phyloP scores from a whole-genome alignment of 1,140 invertebrate species.

The Holotrichia oblita region DNA sequence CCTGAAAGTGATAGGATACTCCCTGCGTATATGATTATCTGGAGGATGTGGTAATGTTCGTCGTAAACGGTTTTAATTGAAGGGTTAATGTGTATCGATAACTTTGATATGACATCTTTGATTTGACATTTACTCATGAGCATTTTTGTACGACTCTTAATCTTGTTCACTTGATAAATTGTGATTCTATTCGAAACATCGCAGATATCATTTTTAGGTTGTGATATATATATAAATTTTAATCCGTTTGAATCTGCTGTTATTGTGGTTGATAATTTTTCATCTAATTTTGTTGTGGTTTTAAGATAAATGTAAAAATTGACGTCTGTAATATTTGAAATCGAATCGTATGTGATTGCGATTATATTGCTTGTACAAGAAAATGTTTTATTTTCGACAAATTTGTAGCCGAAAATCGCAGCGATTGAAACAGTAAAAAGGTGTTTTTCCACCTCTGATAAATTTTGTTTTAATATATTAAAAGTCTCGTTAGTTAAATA shows the following conservation, averaged over 20 bases:
- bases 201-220: not conserved
- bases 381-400: not conserved
- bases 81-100: not conserved
- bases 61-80: not conserved
- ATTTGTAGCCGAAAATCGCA: not conserved
- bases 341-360: not conserved
- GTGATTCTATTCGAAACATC: not conserved
- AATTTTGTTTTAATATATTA: not conserved
- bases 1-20: slow-evolving; percentile 68
- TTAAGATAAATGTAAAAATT: not conserved
- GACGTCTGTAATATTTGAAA: not conserved
- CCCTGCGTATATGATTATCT: slow-evolving; percentile 68
- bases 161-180: not conserved
- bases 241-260: not conserved
- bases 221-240: slow-evolving; percentile 1
- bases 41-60: slow-evolving; percentile 54
- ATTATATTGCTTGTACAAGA: not conserved
- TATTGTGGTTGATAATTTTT: not conserved
- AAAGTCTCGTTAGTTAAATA: not conserved
- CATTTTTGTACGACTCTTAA: not conserved
- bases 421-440: not conserved
- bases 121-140: not conserved
- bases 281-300: not conserved
- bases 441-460: not conserved
- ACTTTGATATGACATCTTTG: not conserved